phyloP scores from a whole-genome alignment of 2,888 invertebrate species.

The Selenia dentaria region DNA sequence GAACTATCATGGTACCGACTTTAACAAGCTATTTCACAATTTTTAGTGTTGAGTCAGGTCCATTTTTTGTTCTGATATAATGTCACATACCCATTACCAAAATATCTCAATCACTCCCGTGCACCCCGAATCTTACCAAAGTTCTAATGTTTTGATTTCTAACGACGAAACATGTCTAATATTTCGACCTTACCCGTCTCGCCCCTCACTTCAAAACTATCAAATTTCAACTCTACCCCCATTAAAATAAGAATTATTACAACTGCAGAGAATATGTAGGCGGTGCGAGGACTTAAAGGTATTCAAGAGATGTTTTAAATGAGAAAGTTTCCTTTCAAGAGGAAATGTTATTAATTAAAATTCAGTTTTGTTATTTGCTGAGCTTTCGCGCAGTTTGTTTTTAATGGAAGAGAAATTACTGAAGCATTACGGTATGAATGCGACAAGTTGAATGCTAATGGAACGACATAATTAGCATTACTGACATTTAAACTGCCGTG shows the following conservation, averaged over 20 bases:
- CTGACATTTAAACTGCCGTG: too few species aligned
- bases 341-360: slow-evolving; percentile 60
- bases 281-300: slow-evolving; percentile 39
- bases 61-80: too few species aligned
- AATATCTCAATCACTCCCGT: slow-evolving; percentile 22
- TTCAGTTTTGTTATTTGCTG: slow-evolving; percentile 38
- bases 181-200: slow-evolving; percentile 57
- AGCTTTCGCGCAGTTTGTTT: slow-evolving; percentile 23
- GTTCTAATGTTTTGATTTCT: slow-evolving; percentile 75
- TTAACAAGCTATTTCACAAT: too few species aligned
- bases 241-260: slow-evolving; percentile 25
- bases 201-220: slow-evolving; percentile 20
- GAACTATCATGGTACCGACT: too few species aligned
- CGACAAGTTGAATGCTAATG: background rate
- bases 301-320: slow-evolving; percentile 57
- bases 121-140: slow-evolving; percentile 43
- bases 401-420: slow-evolving; percentile 16
- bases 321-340: slow-evolving; percentile 51
- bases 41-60: too few species aligned
- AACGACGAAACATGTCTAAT: slow-evolving; percentile 74
- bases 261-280: slow-evolving; percentile 12
- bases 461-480: background rate
- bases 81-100: slow-evolving; percentile 41
- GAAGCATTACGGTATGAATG: background rate
- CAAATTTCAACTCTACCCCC: slow-evolving; percentile 20